Evolutionary conservation across 2,888 invertebrate species (phyloP).

Genomic region (Oscheius sp.): DNA sequence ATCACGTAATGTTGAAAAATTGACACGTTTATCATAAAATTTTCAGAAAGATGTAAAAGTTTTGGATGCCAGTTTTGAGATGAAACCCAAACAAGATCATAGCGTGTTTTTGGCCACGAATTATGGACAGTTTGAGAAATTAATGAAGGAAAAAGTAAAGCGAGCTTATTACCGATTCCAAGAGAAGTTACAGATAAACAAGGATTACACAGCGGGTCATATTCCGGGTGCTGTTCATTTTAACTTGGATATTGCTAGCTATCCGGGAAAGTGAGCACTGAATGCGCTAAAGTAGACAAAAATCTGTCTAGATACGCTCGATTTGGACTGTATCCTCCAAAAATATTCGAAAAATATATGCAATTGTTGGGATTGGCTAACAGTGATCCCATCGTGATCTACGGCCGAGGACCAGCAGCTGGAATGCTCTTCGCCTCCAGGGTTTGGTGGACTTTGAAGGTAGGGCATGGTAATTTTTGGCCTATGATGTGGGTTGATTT

Average conservation of each 20-base stretch:
- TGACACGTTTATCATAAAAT: background rate
- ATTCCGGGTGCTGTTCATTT: slow-evolving; percentile 65
- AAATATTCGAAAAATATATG: slow-evolving; percentile 66
- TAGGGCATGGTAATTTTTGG: slow-evolving; percentile 22
- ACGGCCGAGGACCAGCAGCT: slow-evolving; percentile 64
- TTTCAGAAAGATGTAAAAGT: slow-evolving; percentile 22
- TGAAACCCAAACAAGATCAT: slow-evolving; percentile 16
- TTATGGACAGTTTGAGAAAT: slow-evolving; percentile 27
- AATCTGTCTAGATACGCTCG: slow-evolving; percentile 8
- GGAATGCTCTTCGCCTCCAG: slow-evolving; percentile 68
- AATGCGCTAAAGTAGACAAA: background rate
- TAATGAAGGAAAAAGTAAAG: slow-evolving; percentile 10
- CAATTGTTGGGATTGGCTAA: slow-evolving; percentile 64
- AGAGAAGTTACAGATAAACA: background rate
- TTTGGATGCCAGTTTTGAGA: slow-evolving; percentile 15
- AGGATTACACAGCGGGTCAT: slow-evolving; percentile 44
- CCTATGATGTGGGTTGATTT: no score
- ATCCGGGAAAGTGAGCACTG: slow-evolving; percentile 52
- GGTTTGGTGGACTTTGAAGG: slow-evolving; percentile 65
- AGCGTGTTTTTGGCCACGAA: slow-evolving; percentile 3
- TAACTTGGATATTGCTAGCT: slow-evolving; percentile 63
- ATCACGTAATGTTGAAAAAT: slow-evolving; percentile 1
- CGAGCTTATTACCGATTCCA: background rate
- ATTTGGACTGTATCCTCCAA: slow-evolving; percentile 59
- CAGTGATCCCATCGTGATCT: slow-evolving; percentile 54